A percentile compares a stretch with the other conserved stretches of the same genome.
These are phyloP conservation scores for Cheilosia vernalis DNA, from an alignment of 2,888 invertebrate genomes.

Conservation along the genomic window DNA sequence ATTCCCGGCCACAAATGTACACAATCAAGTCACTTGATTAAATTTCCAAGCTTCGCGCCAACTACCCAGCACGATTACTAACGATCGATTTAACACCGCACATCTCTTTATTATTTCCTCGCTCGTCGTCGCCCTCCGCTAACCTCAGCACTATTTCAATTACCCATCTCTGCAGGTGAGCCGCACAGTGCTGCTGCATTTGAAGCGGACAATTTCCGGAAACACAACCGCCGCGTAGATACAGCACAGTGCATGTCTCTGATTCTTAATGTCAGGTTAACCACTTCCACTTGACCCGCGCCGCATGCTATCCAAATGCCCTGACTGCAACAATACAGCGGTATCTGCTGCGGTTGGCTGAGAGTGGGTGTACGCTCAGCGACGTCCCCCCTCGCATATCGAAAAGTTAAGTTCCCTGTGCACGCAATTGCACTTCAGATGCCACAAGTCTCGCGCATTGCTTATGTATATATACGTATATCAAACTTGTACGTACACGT, in stretches of 20 bases:
- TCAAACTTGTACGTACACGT: too few relatives aligned
- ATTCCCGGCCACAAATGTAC: too few relatives aligned
- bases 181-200: conserved; percentile 4
- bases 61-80: not conserved
- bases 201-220: conserved; percentile 46
- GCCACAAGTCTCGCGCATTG: conserved; percentile 8
- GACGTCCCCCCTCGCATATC: not conserved
- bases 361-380: not conserved
- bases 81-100: not conserved
- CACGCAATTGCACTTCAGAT: not conserved
- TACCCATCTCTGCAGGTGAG: conserved; percentile 20
- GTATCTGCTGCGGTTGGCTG: conserved; percentile 31
- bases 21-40: not conserved
- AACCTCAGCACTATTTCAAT: conserved; percentile 30
- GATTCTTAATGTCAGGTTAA: conserved; percentile 44
- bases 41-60: not conserved
- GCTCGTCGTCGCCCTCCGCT: conserved; percentile 6
- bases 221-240: not conserved
- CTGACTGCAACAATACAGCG: not conserved
- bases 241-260: conserved; percentile 14
- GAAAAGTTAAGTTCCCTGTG: conserved; percentile 3
- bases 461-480: not conserved
- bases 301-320: not conserved
- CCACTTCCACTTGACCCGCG: conserved; percentile 43
- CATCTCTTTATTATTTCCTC: not conserved